These are phyloP conservation scores for Alethe castanea DNA, from an alignment of 2,113 vertebrate species.

Conservation along the genomic window DNA sequence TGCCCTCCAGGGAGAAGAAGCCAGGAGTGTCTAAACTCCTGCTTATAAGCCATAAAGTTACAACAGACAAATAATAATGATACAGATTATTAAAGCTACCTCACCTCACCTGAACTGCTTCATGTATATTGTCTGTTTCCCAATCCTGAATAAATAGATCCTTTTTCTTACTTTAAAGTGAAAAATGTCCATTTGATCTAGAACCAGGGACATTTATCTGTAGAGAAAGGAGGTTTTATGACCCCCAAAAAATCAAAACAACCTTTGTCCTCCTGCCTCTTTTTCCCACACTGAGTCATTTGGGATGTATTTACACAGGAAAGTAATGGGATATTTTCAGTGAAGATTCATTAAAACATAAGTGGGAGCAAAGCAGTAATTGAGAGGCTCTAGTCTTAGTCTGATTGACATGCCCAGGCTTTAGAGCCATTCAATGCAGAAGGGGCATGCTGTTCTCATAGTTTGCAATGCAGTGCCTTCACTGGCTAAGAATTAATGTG, in stretches of 20 bases:
- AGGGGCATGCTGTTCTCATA: neutral
- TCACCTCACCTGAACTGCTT: neutral
- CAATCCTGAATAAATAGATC: neutral
- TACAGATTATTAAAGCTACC: conserved; percentile 35
- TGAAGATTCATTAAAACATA: neutral
- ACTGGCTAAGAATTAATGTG: neutral
- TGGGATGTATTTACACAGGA: neutral
- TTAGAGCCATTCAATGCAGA: neutral
- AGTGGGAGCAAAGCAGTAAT: neutral
- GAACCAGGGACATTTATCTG: neutral
- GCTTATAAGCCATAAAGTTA: conserved; percentile 13
- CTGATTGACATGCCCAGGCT: neutral
- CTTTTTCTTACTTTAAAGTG: neutral
- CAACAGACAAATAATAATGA: conserved; percentile 20
- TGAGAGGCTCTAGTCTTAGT: neutral
- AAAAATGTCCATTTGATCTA: neutral
- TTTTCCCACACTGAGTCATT: neutral
- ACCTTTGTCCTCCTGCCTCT: neutral
- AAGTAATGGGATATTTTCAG: neutral
- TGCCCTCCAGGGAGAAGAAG: conserved; percentile 10
- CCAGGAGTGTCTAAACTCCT: neutral
- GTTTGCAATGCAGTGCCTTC: neutral
- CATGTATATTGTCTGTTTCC: neutral
- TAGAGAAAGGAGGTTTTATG: neutral
- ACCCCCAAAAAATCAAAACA: neutral